Base-by-base conservation (phyloP, 2,888 invertebrate species). In the Parnassius apollo region DNA sequence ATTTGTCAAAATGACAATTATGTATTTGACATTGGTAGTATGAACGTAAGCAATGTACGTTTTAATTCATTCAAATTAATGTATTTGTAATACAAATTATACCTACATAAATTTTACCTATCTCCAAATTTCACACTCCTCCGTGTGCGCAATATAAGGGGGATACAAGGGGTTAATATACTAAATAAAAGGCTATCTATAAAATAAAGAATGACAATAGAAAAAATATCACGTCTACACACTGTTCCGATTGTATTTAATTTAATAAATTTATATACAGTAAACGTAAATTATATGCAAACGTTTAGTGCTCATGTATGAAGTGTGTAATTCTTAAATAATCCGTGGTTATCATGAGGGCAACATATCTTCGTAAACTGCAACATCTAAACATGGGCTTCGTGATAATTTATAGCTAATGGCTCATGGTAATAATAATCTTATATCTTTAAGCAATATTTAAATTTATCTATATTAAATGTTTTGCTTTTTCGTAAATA, bases 361-460 rank as follows among this genome's bases (percentile, higher is more conserved):
- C 79, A 76, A 78, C 76, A 77, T 70, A 72, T 75, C 75, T 69
- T 75, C 77, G 76, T 78, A 81, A 74, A 81, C 80, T 81, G 76
- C 81, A 82, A 78, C 80, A 82, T 80, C 77, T 78, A 75, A 83
- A 86, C 87, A 87, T 86, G 84, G 85, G 86, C 81, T 83, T 85
- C 83, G 86, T 88, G 84, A 88, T 87, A 88, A 88, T 87, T 86
- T 86, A 86, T 86, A 79, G 77, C 80, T 81, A 80, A 83, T 59
- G 51, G 49, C 50, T 50, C 45, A 18, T 18, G 54, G 18, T 62
- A 50, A 25, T 44, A 54, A 62, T 49, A 46, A 46, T 45, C 49
- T 53, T 58, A 58, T 52, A 49, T 50, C 58, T 35, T 35, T 35
- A 35, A 35, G 35, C 35, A 35, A 35, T 35, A 35, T 35, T 35